Evolutionary conservation across 1,140 invertebrate genomes (phyloP), one percentile per base, ranked within the genome.

Genomic region (Eubasilissa regina): DNA sequence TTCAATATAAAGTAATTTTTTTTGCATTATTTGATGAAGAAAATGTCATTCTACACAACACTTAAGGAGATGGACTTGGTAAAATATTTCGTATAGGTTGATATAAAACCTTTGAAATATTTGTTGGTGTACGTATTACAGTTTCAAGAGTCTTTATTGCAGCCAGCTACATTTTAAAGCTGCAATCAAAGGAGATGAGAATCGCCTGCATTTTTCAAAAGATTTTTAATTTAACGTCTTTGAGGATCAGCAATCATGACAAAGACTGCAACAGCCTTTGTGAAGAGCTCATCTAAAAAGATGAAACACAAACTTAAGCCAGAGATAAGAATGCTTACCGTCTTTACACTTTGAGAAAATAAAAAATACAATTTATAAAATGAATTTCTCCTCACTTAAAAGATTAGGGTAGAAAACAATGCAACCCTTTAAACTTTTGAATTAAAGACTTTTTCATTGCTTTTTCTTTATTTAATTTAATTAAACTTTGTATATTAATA

Each of bases 171-270:
- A 60, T 19, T 60, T 60, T 60, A 35, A 17, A 60, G 56, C 56
- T 60, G 56, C 35, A 51, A 48, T 70, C 17, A 17, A 44, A 55
- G 66, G 17, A 73, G 19, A 35, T 12, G 68, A 73, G 17, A 73
- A 19, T 35, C 48, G n/a, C 21, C 10, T 73, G 68, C 68, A 73
- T 19, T 73, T 73, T 73, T 55, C 68, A 13, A 60, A 55, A 73
- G 68, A 47, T 73, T 35, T 72, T 73, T 73, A 51, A 55, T 73
- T 53, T 73, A 73, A 75, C 73, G 51, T 45, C 73, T 58, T 60
- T 75, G 73, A 56, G 15, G 73, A 58, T 75, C 53, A 75, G 55
- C 56, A 75, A 75, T 75, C 73, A 60, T 45, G 53, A 43, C 55
- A 45, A 44, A 43, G 48, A 19, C 25, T 35, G 25, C 13, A 35